Evolutionary conservation across 1,140 invertebrate species (phyloP), one percentile per base, ranked within the genome.

Genomic region (Zeugodacus cucurbitae): DNA sequence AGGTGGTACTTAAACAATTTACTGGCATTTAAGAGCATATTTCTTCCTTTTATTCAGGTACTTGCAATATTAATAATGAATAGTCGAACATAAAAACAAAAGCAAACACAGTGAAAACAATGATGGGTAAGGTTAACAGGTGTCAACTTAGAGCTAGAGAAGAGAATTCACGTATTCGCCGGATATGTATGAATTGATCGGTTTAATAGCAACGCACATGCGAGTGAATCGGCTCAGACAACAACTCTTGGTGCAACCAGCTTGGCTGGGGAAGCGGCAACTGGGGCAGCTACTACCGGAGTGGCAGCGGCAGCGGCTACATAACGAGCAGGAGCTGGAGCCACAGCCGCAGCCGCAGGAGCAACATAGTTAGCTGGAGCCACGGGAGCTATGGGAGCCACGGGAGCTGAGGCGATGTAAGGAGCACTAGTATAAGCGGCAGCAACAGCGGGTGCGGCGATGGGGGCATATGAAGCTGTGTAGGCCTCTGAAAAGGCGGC

Each of bases 11-110:
- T 82, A 82, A 82, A 82, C 41, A 82, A 82, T 82, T 82, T 82
- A 29, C 74, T 44, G n/a, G 74, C 37, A 41, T 82, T 82, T 82
- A 82, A 41, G 41, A 54, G 74, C 74, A 82, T 54, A 48, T 82
- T 82, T 82, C 37, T 82, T 82, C 74, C 41, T 82, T 78, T 82
- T 82, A 82, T 82, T 82, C 41, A 82, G 74, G 41, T 82, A 82
- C 74, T 82, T 82, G 74, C 37, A 82, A 82, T 48, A 82, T 82
- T 82, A 82, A 82, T 82, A 82, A 82, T 82, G 74, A 82, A 82
- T 82, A 82, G 7, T 48, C 41, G 8, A 29, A 29, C 41, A 48
- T 62, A 62, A n/a, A 26, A n/a, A 62, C 10, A 62, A 22, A 62
- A 22, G 58, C 26, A 62, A n/a, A 26, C 26, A 62, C 58, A 26